phyloP scores from a whole-genome alignment of 2,797 vertebrate species.

The Sarcoramphus papa region DNA sequence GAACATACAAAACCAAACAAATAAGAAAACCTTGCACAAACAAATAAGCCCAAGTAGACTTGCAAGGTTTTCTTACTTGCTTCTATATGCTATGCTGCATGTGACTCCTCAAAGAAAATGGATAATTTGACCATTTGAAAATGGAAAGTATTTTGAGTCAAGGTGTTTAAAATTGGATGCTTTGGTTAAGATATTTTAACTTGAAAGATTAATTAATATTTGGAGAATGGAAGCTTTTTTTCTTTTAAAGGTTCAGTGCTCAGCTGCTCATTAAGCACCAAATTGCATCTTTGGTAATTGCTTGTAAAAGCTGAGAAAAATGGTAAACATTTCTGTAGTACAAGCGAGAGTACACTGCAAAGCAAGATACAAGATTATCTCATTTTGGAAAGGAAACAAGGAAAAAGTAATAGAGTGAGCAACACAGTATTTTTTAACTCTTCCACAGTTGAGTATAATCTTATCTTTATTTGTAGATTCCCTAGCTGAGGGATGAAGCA shows the following conservation, averaged over 20 bases:
- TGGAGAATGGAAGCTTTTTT: neutral
- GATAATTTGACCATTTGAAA: neutral
- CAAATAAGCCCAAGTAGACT: too few species aligned
- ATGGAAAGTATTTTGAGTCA: neutral
- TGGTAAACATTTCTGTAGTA: neutral
- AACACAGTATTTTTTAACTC: neutral
- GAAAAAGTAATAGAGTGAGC: neutral
- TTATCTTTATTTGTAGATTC: neutral
- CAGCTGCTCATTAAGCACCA: slow-evolving; percentile 36
- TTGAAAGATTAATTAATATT: slow-evolving; percentile 33
- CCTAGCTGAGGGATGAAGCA: neutral
- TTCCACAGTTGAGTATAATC: too few species aligned
- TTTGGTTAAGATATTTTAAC: slow-evolving; percentile 2
- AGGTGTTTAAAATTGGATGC: neutral
- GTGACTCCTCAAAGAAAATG: neutral
- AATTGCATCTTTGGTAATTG: slow-evolving; percentile 37
- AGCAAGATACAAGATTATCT: neutral
- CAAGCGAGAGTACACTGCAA: neutral
- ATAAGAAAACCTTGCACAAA: neutral
- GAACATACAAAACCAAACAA: neutral
- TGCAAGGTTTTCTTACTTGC: neutral
- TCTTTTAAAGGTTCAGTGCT: neutral
- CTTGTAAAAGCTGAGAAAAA: slow-evolving; percentile 35
- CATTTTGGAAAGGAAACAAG: neutral
- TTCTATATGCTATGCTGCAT: neutral